phyloP scores from a whole-genome alignment of 2,797 vertebrate species.

The Spondyliosoma cantharus region DNA sequence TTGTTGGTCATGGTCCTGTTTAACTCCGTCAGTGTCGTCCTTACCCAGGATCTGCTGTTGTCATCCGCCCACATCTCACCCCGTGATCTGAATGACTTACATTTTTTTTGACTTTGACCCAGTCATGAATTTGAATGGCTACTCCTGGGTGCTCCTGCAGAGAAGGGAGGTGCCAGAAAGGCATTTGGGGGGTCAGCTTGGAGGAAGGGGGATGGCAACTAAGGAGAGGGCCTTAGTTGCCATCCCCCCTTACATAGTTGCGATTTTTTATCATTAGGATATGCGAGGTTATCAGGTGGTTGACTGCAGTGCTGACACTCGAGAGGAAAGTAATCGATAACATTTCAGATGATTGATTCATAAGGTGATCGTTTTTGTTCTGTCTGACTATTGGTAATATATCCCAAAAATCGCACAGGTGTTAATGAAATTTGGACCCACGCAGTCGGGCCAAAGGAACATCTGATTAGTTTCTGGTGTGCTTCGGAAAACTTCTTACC shows the following conservation, averaged over 20 bases:
- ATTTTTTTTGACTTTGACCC: constrained; percentile 25
- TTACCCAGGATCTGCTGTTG: not conserved
- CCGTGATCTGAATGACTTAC: constrained; percentile 15
- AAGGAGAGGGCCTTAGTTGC: constrained; percentile 11
- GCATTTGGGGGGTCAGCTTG: not conserved
- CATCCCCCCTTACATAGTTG: not conserved
- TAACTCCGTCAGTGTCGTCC: not conserved
- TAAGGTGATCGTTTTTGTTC: not conserved
- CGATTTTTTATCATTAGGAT: not conserved
- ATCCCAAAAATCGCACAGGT: not conserved
- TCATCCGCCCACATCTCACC: not conserved
- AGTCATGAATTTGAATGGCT: constrained; percentile 19
- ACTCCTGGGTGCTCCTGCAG: constrained; percentile 17
- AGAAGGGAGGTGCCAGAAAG: constrained; percentile 29
- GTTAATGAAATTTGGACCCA: not conserved
- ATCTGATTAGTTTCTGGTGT: not conserved
- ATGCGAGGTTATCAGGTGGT: not conserved
- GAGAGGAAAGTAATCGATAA: not conserved
- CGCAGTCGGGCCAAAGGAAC: not conserved
- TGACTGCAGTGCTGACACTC: not conserved
- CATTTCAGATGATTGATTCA: not conserved
- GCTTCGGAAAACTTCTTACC: too few species aligned
- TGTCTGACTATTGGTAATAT: not conserved
- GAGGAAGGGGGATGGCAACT: constrained; percentile 13
- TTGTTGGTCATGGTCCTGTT: not conserved